Evolutionary conservation across 2,113 vertebrate species (phyloP), one percentile per base, ranked within the genome.

Genomic region (Platanista minor): DNA sequence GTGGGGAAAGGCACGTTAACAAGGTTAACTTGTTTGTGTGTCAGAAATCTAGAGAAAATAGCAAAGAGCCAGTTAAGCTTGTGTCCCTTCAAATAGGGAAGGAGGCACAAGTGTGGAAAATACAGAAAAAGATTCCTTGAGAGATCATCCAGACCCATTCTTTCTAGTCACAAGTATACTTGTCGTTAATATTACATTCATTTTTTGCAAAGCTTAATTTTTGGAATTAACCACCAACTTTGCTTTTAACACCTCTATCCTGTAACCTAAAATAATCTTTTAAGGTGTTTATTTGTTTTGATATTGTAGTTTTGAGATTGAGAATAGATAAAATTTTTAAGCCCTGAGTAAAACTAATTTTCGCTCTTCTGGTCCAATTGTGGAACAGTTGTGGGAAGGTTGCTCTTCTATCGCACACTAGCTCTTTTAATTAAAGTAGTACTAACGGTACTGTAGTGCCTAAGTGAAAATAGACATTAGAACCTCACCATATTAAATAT

Each of bases 261-360:
- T 84, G 0, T 90, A 87, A 90, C 87, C 52, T 96, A 86, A 95
- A 93, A 43, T 93, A 72, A 91, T 86, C 20, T 69, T 93, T 97
- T 31, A 72, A 67, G 61, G n/a, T 87, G 8, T 59, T 69, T 90
- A 17, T 95, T 90, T 89, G 29, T 77, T 94, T 46, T 72, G 69
- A 90, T 46, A n/a, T 90, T 41, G 46, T 72, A 29, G 10, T 90
- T 95, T 23, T 91, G 78, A 83, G 8, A 6, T 93, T 84, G 92
- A 90, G 54, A 78, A 69, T 81, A 94, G 41, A 57, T 43, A 74
- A 0, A 95, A 21, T 31, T 71, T 71, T 95, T 81, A 95, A 94
- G 18, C 39, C 59, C 41, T 87, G 10, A 9, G 23, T 94, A 77
- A 90, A 93, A 96, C 52, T 89, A 66, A 46, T 81, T 91, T 97